These are phyloP conservation scores for Epirrhoe tristata DNA, from an alignment of 2,888 invertebrate genomes.

Conservation along the genomic window DNA sequence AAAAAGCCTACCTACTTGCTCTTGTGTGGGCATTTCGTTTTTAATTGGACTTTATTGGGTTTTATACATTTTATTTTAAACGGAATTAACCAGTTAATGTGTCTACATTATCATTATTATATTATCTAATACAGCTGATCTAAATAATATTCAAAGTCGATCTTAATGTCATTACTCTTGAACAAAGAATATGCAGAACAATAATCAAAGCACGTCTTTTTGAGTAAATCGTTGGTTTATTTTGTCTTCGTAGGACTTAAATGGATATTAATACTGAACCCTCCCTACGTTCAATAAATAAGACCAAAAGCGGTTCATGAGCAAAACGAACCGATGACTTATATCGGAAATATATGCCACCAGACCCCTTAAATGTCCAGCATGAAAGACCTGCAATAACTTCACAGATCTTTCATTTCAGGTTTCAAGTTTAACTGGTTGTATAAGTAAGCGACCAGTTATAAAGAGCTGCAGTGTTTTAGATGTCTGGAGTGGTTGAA, in stretches of 20 bases:
- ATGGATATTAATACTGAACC: conserved; percentile 34
- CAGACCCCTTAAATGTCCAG: conserved; percentile 25
- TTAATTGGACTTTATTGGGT: too few species aligned
- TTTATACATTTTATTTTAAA: too few species aligned
- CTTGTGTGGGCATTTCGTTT: too few species aligned
- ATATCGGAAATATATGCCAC: conserved; percentile 73
- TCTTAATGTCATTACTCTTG: background rate
- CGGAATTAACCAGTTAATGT: too few species aligned
- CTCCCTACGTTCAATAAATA: conserved; percentile 64
- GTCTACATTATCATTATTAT: background rate
- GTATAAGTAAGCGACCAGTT: conserved; percentile 52
- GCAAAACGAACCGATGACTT: conserved; percentile 74
- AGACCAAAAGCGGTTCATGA: conserved; percentile 66
- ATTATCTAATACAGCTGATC: background rate
- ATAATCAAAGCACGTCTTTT: background rate
- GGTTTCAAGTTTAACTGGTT: conserved; percentile 52
- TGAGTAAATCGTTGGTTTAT: conserved; percentile 8
- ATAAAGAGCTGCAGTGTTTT: conserved; percentile 44
- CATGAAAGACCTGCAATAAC: conserved; percentile 33
- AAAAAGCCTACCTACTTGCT: too few species aligned
- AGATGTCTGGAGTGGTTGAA: conserved; percentile 36
- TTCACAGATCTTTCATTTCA: conserved; percentile 31
- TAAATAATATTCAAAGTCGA: background rate
- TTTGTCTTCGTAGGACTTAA: conserved; percentile 22
- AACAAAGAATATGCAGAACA: background rate